Base-by-base conservation (phyloP, 2,888 invertebrate species). In the Atethmia centrago region DNA sequence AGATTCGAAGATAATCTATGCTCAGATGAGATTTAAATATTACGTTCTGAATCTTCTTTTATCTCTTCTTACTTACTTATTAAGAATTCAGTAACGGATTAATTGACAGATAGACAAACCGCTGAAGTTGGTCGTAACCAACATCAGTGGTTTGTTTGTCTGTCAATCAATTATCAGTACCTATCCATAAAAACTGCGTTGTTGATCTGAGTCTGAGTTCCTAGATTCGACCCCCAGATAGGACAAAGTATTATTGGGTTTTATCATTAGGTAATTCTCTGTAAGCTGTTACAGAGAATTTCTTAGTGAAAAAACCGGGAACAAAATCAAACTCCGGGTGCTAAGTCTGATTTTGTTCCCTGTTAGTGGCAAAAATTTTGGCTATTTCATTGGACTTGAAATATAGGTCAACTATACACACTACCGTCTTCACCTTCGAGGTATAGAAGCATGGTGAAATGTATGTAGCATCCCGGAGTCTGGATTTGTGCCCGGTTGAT, bases 1-100 rank as follows among this genome's bases (percentile, higher is more conserved):
- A 53, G 56, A 80, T 61, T 28, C n/a, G 14, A 14, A 55, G 53
- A 77, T 77, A 61, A 68, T 19, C 40, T 19, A 19, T 19, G 53
- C 64, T 53, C n/a, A 2, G n/a, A 31, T 31, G n/a, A 49, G 55
- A 36, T 63, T 58, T 51, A 21, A 53, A 49, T 36, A 69, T 53
- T 73, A 25, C 4, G 64, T 47, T 36, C 28, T 40, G 40, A 40
- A 40, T 40, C 8, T 40, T 49, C 28, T 71, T 71, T 59, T 63
- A 28, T 36, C 21, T 70, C 42, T 31, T 49, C 3, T 36, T 25
- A 10, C 14, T 12, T 19, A 31, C 19, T 25, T 68, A 25, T 40
- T 28, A 19, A 10, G 25, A 64, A 19, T 51, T 36, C 12, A 5
- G n/a, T 19, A 51, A 7, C 36, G n/a, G 36, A 51, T n/a, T 51